Conservation (phyloP, 2,888 invertebrate species). For the Microdon myrmicae region DNA sequence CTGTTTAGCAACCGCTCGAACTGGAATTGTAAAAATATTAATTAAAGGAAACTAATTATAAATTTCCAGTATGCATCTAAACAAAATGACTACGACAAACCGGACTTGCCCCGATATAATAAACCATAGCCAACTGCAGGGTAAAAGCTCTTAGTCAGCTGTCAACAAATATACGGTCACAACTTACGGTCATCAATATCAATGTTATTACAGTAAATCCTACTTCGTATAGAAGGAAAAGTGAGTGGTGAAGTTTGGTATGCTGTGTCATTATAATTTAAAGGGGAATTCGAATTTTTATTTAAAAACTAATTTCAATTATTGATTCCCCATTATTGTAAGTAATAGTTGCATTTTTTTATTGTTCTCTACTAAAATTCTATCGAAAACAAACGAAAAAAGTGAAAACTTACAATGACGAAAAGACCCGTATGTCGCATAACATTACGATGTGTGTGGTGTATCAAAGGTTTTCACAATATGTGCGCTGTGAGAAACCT, state of each 20-base stretch:
- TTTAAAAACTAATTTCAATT: conserved; percentile 45
- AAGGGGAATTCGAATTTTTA: conserved; percentile 40
- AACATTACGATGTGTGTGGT: conserved; percentile 22
- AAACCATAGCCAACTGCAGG: too few relatives aligned
- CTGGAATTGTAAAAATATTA: too few relatives aligned
- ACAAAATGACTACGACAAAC: too few relatives aligned
- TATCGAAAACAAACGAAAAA: conserved; percentile 1
- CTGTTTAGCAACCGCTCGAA: too few relatives aligned
- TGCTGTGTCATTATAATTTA: conserved; percentile 51
- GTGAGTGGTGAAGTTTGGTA: conserved; percentile 52
- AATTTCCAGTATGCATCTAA: too few relatives aligned
- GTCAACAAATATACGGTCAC: conserved; percentile 31
- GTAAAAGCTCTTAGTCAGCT: too few relatives aligned
- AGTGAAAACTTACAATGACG: conserved; percentile 13
- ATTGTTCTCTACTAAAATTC: not conserved
- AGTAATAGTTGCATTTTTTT: conserved; percentile 23
- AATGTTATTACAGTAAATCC: conserved; percentile 44
- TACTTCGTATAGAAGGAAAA: conserved; percentile 38
- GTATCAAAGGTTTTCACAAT: conserved; percentile 42
- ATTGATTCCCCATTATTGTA: conserved; percentile 48
- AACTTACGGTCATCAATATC: conserved; percentile 37
- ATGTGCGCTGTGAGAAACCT: conserved; percentile 42
- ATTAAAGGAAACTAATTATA: too few relatives aligned
- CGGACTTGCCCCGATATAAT: too few relatives aligned
- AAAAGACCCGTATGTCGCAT: conserved; percentile 23